Evolutionary conservation across 2,888 invertebrate genomes (phyloP).

Genomic region (Tinea semifulvella): DNA sequence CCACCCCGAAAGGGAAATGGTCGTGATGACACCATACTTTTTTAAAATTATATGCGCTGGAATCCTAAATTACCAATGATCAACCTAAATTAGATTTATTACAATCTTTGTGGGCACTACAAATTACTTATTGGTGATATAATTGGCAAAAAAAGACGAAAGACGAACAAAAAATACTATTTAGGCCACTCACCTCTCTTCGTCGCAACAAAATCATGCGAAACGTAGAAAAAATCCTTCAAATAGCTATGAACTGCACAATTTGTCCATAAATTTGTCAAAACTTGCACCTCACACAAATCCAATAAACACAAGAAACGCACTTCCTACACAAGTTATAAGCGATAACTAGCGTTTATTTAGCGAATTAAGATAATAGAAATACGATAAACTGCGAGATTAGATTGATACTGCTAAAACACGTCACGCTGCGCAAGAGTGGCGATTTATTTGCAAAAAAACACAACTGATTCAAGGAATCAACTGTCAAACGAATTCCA

Average conservation of each 20-base stretch:
- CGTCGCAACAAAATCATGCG: not conserved
- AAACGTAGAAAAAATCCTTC: not conserved
- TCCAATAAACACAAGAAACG: not conserved
- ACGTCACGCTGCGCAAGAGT: constrained; percentile 7
- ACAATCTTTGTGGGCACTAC: too few species aligned
- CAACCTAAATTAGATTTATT: too few species aligned
- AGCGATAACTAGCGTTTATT: not conserved
- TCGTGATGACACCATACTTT: too few species aligned
- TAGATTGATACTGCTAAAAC: not conserved
- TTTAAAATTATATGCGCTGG: too few species aligned
- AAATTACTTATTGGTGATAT: not conserved
- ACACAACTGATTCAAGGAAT: not conserved
- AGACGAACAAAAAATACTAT: constrained; percentile 17
- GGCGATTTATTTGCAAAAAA: not conserved
- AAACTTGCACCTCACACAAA: constrained; percentile 17
- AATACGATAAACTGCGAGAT: constrained; percentile 1
- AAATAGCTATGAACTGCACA: constrained; percentile 7
- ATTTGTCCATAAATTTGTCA: constrained; percentile 9
- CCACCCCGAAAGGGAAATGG: too few species aligned
- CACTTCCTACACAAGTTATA: not conserved
- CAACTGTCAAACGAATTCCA: not conserved
- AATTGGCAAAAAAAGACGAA: constrained; percentile 21
- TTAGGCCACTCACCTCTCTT: constrained; percentile 25
- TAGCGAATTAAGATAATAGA: not conserved
- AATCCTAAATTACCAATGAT: too few species aligned